phyloP scores from a whole-genome alignment of 2,888 invertebrate species.

The Apoda limacodes region DNA sequence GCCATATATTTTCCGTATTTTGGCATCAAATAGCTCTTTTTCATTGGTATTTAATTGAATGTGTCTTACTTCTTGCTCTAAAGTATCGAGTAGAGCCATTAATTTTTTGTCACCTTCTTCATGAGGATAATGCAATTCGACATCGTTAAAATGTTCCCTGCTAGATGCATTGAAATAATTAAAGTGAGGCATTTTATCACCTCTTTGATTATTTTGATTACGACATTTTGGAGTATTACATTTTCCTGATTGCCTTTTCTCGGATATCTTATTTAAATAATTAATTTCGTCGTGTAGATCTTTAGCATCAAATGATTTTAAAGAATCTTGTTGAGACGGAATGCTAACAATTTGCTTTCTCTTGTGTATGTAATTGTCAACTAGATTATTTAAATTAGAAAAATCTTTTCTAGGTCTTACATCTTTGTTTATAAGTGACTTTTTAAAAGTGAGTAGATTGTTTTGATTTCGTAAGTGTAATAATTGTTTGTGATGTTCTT shows the following conservation, averaged over 20 bases:
- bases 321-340: neutral
- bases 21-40: conserved; percentile 41
- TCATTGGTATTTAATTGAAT: conserved; percentile 31
- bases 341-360: conserved; percentile 16
- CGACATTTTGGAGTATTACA: conserved; percentile 6
- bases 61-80: conserved; percentile 42
- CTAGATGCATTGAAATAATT: conserved; percentile 2
- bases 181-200: conserved; percentile 4
- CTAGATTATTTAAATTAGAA: conserved; percentile 29
- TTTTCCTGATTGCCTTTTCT: neutral
- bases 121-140: conserved; percentile 17
- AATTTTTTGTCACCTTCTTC: conserved; percentile 34
- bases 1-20: conserved; percentile 44
- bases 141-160: conserved; percentile 1
- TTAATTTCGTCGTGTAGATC: neutral
- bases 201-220: conserved; percentile 1
- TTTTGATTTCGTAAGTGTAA: too few species aligned
- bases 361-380: conserved; percentile 28
- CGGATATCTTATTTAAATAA: neutral
- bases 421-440: conserved; percentile 28
- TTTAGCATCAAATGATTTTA: too few species aligned
- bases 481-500: neutral
- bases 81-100: conserved; percentile 34
- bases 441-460: too few species aligned
- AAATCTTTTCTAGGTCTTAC: conserved; percentile 39